Percentiles rank a stretch among this genome's conserved stretches.
Evolutionary conservation across 2,888 invertebrate species (phyloP).

Genomic region (Corythucha ciliata): DNA sequence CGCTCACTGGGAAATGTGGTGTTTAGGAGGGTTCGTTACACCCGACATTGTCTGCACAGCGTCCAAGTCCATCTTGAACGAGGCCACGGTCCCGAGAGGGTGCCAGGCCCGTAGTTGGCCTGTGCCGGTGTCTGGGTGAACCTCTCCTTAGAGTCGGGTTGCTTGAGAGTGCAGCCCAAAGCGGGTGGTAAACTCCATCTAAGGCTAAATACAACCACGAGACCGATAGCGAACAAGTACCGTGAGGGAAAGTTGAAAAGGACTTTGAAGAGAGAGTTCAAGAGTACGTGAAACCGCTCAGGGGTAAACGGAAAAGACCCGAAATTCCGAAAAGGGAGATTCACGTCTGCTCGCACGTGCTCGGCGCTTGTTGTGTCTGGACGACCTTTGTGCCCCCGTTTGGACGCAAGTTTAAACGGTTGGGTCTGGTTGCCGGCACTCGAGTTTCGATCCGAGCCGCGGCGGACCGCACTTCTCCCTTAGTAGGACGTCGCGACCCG

Average conservation of each 20-base stretch:
- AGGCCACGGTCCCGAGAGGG: constrained; percentile 40
- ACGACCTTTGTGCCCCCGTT: too few relatives aligned
- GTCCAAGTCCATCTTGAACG: constrained; percentile 39
- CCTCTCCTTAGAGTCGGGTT: constrained; percentile 47
- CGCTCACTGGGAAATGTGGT: constrained; percentile 32
- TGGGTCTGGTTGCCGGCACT: too few relatives aligned
- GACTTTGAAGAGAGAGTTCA: constrained; percentile 55
- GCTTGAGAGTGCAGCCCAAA: constrained; percentile 54
- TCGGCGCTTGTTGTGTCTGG: too few relatives aligned
- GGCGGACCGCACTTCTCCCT: constrained; percentile 12
- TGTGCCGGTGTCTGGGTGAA: constrained; percentile 33
- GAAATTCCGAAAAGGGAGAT: not conserved
- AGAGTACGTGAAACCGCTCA: constrained; percentile 49
- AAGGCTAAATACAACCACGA: constrained; percentile 52
- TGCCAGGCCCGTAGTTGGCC: constrained; percentile 39
- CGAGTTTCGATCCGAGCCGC: constrained; percentile 1
- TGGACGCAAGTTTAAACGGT: too few relatives aligned
- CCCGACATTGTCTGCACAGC: too few relatives aligned
- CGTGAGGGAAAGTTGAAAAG: constrained; percentile 63
- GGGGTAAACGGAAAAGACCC: constrained; percentile 41
- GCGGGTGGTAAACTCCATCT: constrained; percentile 52
- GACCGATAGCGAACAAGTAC: constrained; percentile 59
- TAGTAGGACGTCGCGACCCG: constrained; percentile 27
- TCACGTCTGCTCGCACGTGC: not conserved
- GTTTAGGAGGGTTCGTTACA: constrained; percentile 32